Conservation (phyloP, 2,888 invertebrate genomes). For the Phanerotoma sp. region DNA sequence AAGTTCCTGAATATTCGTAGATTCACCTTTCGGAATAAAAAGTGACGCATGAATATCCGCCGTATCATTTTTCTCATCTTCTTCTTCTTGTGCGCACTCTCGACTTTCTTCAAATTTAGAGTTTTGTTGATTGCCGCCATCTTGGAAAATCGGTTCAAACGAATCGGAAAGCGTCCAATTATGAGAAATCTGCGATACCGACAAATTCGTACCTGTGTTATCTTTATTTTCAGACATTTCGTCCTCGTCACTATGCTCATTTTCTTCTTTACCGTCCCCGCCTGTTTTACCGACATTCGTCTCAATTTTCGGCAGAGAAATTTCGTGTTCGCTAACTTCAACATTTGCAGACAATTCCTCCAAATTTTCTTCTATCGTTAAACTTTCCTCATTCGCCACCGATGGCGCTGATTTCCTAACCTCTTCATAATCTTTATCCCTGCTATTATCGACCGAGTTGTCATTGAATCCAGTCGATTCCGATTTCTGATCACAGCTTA, state of each 20-base stretch:
- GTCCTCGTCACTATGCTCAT: slow-evolving; percentile 1
- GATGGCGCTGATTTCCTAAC: too few species aligned
- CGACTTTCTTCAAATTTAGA: neutral
- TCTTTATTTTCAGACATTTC: neutral
- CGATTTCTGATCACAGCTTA: too few species aligned
- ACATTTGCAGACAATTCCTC: too few species aligned
- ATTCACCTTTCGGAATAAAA: slow-evolving; percentile 45
- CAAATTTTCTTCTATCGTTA: too few species aligned
- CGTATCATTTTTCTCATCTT: slow-evolving; percentile 21
- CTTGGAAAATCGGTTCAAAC: slow-evolving; percentile 15
- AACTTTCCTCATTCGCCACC: too few species aligned
- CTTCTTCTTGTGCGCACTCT: neutral
- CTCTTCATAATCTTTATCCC: too few species aligned
- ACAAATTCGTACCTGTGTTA: slow-evolving; percentile 1
- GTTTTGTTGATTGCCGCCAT: too few species aligned
- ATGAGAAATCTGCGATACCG: neutral
- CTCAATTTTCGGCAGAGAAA: too few species aligned
- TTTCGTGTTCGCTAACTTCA: too few species aligned
- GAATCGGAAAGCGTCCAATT: neutral
- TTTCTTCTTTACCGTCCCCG: neutral
- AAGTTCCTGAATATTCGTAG: slow-evolving; percentile 38
- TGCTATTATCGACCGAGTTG: too few species aligned
- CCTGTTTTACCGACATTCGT: slow-evolving; percentile 7
- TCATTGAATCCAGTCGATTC: too few species aligned
- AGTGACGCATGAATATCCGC: slow-evolving; percentile 37